Base-by-base conservation (phyloP, 2,888 invertebrate species). In the Noctua comes region DNA sequence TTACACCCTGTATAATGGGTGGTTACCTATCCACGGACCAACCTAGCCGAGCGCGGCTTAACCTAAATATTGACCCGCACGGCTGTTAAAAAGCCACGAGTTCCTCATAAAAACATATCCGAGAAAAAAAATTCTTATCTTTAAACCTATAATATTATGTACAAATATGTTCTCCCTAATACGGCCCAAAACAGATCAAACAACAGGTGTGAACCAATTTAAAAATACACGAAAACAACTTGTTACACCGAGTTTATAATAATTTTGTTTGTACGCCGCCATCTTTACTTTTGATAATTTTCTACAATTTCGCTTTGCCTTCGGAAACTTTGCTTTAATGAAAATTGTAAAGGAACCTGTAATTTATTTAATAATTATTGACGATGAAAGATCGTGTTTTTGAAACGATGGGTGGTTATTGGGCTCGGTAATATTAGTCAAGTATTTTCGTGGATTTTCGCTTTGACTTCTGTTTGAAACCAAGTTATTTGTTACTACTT, bases 341-440 rank as follows among this genome's bases (percentile, higher is more conserved):
- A 73, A 86, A 73, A 68, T 70, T 76, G 24, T 24, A 77, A 27
- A 10, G 64, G 59, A 27, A 71, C 48, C 51, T 70, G 54, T 76
- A 73, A 76, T 73, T 84, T 48, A 65, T 73, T 73, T 65, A 76
- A 79, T 86, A 74, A 79, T 83, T 83, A 79, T 83, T 83, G 40
- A 24, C 40, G 59, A 59, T 68, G 40, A 73, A 71, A 70, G 59
- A 46, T 86, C 51, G 66, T n/a, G 66, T 57, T 59, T 54, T 48
- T 57, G 16, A 66, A 70, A 36, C 2, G 4, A 36, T 36, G 36
- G 36, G 36, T 36, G 31, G 64, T 54, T 51, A 59, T n/a, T 69
- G n/a, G 43, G 1, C 13, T 62, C 36, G 62, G 24, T 40, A 36
- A 24, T 36, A 10, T 65, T 46, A 10, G 40, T 51, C 5, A 64